Percentiles rank a stretch among this genome's conserved stretches.
Evolutionary conservation across 2,888 invertebrate species (phyloP).

Genomic region (Asteroscopus sphinx): DNA sequence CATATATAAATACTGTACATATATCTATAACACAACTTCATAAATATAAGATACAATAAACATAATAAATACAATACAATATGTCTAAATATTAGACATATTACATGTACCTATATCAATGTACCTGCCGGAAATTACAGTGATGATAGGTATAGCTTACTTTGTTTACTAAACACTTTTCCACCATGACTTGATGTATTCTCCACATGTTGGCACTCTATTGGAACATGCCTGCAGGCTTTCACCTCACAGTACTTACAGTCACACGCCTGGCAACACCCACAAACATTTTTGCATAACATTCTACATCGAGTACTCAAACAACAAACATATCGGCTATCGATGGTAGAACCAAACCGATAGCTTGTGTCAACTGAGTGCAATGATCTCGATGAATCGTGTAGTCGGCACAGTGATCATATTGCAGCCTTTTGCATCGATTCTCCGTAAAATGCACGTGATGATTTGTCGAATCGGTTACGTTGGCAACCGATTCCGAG

Average conservation of each 20-base stretch:
- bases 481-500: slow-evolving; percentile 53
- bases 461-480: slow-evolving; percentile 32
- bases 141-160: too few species aligned
- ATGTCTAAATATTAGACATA: too few species aligned
- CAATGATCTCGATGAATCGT: slow-evolving; percentile 54
- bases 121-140: too few species aligned
- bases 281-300: slow-evolving; percentile 17
- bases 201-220: slow-evolving; percentile 38
- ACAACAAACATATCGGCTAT: slow-evolving; percentile 22
- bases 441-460: slow-evolving; percentile 58
- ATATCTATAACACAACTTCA: too few species aligned
- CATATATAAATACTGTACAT: too few species aligned
- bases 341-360: slow-evolving; percentile 27
- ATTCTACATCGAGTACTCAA: too few species aligned
- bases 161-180: slow-evolving; percentile 49
- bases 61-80: too few species aligned
- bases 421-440: slow-evolving; percentile 54
- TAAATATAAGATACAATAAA: too few species aligned
- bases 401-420: slow-evolving; percentile 39
- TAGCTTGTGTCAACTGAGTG: slow-evolving; percentile 46
- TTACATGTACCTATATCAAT: too few species aligned
- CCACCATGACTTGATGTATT: slow-evolving; percentile 27
- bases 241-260: slow-evolving; percentile 29
- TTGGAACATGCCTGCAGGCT: slow-evolving; percentile 19
- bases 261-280: slow-evolving; percentile 18